Percentiles rank a stretch among this genome's conserved stretches.
phyloP scores from a whole-genome alignment of 2,888 invertebrate species.

The Lasioglossum zephyrum region DNA sequence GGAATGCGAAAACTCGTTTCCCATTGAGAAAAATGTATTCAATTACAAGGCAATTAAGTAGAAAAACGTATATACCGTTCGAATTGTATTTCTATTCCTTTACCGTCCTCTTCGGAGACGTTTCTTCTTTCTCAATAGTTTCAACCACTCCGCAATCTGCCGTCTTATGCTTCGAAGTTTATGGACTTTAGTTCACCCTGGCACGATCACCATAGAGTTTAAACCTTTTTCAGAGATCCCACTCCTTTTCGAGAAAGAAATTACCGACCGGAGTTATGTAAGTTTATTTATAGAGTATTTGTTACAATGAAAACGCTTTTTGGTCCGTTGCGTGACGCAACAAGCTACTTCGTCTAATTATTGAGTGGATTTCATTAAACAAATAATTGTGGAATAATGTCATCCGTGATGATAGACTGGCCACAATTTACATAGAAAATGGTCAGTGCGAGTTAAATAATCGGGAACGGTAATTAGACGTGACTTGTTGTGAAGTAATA shows the following conservation, averaged over 20 bases:
- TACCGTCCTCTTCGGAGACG: background rate
- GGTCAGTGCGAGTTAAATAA: background rate
- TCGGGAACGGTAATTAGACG: background rate
- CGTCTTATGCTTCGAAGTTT: background rate
- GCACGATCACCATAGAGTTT: conserved; percentile 2
- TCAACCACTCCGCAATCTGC: background rate
- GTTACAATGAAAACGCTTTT: background rate
- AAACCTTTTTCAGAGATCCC: background rate
- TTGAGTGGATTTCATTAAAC: background rate
- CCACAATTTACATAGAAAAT: background rate
- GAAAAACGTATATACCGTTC: conserved; percentile 14
- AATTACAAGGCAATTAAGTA: conserved; percentile 14
- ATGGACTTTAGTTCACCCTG: background rate
- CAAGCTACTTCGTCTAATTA: background rate
- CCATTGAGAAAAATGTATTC: conserved; percentile 18
- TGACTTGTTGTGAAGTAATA: background rate
- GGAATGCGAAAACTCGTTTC: conserved; percentile 26
- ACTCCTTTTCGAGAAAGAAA: background rate
- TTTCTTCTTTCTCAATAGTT: conserved; percentile 9
- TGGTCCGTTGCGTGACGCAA: background rate
- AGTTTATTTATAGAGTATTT: background rate
- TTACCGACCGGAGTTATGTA: background rate
- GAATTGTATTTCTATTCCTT: conserved; percentile 15
- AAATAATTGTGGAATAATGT: background rate
- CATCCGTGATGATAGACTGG: background rate